Evolutionary conservation across 2,888 invertebrate species (phyloP).

Genomic region (Eupithecia subumbrata): DNA sequence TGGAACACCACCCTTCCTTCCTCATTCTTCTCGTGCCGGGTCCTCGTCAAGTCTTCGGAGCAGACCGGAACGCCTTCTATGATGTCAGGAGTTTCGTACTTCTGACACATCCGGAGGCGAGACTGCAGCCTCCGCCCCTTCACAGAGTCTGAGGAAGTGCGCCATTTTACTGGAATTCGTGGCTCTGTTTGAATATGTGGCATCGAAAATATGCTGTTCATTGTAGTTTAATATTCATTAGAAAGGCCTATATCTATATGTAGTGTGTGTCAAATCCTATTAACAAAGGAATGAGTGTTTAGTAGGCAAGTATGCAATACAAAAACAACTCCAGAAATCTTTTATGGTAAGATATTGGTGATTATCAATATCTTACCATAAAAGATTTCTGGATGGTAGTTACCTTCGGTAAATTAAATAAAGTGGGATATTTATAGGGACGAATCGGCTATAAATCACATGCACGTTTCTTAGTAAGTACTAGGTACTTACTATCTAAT

Average conservation of each 20-base stretch:
- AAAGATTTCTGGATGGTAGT: background rate
- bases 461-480: background rate
- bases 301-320: background rate
- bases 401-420: background rate
- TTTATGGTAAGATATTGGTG: background rate
- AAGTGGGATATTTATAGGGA: background rate
- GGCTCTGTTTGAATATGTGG: background rate
- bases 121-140: conserved; percentile 68
- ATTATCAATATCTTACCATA: no score
- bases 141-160: conserved; percentile 69
- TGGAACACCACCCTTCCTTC: conserved; percentile 68
- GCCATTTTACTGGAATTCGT: conserved; percentile 66
- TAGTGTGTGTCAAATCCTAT: background rate
- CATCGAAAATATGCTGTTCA: background rate
- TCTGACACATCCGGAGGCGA: conserved; percentile 71
- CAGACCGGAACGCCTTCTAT: conserved; percentile 82
- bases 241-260: background rate
- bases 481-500: background rate
- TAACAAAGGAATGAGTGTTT: background rate
- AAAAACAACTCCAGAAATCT: background rate
- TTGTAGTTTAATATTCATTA: background rate
- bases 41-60: conserved; percentile 65
- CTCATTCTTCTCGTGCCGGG: conserved; percentile 60
- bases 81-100: conserved; percentile 80
- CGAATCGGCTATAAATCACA: conserved; percentile 1